Evolutionary conservation across 2,888 invertebrate species (phyloP).

Genomic region (Timema cristinae): DNA sequence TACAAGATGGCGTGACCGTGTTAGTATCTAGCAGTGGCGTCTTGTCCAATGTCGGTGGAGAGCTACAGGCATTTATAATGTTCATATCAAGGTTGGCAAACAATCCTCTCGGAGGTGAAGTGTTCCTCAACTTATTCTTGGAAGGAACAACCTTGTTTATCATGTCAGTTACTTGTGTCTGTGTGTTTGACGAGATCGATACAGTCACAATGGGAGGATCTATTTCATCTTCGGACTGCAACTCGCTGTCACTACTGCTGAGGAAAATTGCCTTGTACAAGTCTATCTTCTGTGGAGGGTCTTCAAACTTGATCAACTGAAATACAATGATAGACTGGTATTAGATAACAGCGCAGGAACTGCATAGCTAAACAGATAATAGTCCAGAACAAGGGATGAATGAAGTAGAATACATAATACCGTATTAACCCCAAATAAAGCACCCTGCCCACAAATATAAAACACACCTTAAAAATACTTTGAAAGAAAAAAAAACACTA

Average conservation of each 20-base stretch:
- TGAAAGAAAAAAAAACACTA: too few relatives aligned
- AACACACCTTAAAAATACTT: too few relatives aligned
- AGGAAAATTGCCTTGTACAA: constrained; percentile 87
- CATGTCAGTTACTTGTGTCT: not conserved
- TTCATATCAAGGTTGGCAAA: constrained; percentile 64
- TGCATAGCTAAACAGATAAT: not conserved
- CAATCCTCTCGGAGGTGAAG: constrained; percentile 67
- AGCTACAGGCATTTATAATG: constrained; percentile 36
- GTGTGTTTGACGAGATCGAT: not conserved
- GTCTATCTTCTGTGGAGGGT: constrained; percentile 62
- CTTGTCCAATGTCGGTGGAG: not conserved
- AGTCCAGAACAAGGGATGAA: too few relatives aligned
- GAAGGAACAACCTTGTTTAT: constrained; percentile 41
- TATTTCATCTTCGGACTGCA: constrained; percentile 54
- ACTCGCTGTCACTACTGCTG: constrained; percentile 64
- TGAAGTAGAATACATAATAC: too few relatives aligned
- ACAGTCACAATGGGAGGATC: constrained; percentile 32
- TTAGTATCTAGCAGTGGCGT: not conserved
- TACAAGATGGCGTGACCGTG: not conserved
- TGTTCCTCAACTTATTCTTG: constrained; percentile 57
- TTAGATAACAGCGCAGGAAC: constrained; percentile 9
- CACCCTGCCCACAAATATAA: too few relatives aligned
- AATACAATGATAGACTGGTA: too few relatives aligned
- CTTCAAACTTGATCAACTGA: constrained; percentile 33
- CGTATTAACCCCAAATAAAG: too few relatives aligned